phyloP scores from a whole-genome alignment of 2,888 invertebrate genomes.

The Ophion obscuratus region DNA sequence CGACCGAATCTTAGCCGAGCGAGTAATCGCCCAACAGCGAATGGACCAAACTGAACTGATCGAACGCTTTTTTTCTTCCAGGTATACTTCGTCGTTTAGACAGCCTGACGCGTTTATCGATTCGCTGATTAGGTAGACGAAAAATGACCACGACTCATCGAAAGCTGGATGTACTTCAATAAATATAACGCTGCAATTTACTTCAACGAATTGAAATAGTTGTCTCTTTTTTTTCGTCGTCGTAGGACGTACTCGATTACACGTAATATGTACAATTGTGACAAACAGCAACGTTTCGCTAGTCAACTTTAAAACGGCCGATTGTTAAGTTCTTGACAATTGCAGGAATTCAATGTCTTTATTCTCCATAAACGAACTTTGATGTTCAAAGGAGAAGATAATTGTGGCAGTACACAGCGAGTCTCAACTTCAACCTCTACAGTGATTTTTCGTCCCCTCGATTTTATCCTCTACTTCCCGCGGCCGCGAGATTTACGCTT shows the following conservation, averaged over 20 bases:
- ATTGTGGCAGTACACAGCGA: constrained; percentile 8
- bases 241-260: constrained; percentile 36
- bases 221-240: constrained; percentile 5
- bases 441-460: too few species aligned
- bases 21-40: background rate
- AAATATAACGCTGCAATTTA: constrained; percentile 41
- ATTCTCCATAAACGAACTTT: constrained; percentile 3
- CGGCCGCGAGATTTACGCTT: constrained; percentile 69
- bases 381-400: constrained; percentile 13
- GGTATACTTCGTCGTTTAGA: constrained; percentile 71
- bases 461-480: background rate
- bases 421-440: background rate
- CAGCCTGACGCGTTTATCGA: background rate
- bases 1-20: background rate
- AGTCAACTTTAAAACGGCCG: constrained; percentile 19
- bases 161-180: constrained; percentile 39
- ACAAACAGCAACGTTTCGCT: constrained; percentile 19
- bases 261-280: constrained; percentile 55
- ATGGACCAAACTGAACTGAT: background rate
- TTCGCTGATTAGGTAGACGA: background rate
- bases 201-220: constrained; percentile 13
- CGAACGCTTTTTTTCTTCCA: constrained; percentile 52
- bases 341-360: constrained; percentile 14
- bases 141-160: constrained; percentile 2
- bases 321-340: background rate